Evolutionary conservation across 2,113 vertebrate genomes (phyloP).

Genomic region (pig (Sus scrofa)): DNA sequence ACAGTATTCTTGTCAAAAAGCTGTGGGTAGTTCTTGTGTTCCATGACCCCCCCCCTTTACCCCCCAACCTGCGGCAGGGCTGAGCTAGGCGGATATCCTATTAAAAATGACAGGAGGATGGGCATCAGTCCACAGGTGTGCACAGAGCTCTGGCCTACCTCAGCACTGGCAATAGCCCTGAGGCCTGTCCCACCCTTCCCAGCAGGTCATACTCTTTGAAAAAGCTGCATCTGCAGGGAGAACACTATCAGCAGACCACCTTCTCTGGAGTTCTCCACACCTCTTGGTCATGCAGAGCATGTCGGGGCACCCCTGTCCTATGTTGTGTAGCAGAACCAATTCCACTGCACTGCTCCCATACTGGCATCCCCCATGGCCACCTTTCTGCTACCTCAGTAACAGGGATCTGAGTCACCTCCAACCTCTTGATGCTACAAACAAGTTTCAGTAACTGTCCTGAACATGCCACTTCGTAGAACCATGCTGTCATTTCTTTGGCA

Average conservation of each 20-base stretch:
- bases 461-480: background rate
- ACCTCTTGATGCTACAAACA: background rate
- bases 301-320: background rate
- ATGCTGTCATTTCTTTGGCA: background rate
- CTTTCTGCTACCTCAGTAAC: background rate
- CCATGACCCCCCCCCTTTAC: background rate
- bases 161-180: background rate
- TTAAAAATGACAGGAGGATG: background rate
- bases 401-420: background rate
- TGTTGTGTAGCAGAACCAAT: background rate
- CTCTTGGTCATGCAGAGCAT: background rate
- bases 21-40: background rate
- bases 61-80: background rate
- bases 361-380: background rate
- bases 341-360: too few species aligned
- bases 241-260: background rate
- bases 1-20: background rate
- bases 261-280: background rate
- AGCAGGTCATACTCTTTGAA: background rate
- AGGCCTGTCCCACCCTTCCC: background rate
- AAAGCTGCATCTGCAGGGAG: background rate
- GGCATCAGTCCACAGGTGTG: background rate
- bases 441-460: background rate
- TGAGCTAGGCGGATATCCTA: background rate
- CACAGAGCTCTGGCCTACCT: background rate